Evolutionary conservation across 2,797 vertebrate species (phyloP), one percentile per base, ranked within the genome.

Genomic region (Melanotaenia trifasciata): DNA sequence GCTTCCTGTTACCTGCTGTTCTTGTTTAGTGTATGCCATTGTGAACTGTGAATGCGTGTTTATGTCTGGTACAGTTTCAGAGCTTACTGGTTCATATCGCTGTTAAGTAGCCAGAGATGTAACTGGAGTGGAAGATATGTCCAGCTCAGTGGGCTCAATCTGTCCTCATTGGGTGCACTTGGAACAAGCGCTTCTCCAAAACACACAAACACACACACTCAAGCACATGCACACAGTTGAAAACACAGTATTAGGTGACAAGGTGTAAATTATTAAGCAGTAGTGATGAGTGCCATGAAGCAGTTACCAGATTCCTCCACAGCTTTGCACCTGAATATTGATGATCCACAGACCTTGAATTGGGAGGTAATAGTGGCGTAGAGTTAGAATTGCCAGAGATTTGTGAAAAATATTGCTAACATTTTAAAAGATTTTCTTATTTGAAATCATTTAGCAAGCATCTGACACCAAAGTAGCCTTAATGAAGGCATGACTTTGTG

Each of bases 241-340:
- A 73, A 64, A 80, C 70, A 76, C 22, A 58, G 78, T 94, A 87
- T 96, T 92, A 79, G 70, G 78, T 94, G 65, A 91, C 91, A 80
- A 50, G 40, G 51, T 66, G 53, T 96, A 64, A 95, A 96, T 96
- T 93, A 96, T 96, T 96, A 64, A 96, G 77, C 63, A 71, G 43
- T 76, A 85, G 51, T 89, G 60, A 85, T 93, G 84, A 92, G 81
- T 74, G 47, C 54, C 80, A 70, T 84, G 74, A 91, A 92, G 91
- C 86, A 82, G 88, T 88, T 91, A 93, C 87, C 85, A 94, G 94
- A 94, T 94, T 94, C 92, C 83, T 89, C 84, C 81, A 87, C 86
- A 79, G 83, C 72, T 89, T 75, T 78, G 64, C 47, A 28, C 4
- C 75, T 83, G 83, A 93, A 92, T 92, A 92, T 92, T 91, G 81